These are phyloP conservation scores for Dicycla oo DNA, from an alignment of 2,888 invertebrate genomes.

Conservation along the genomic window DNA sequence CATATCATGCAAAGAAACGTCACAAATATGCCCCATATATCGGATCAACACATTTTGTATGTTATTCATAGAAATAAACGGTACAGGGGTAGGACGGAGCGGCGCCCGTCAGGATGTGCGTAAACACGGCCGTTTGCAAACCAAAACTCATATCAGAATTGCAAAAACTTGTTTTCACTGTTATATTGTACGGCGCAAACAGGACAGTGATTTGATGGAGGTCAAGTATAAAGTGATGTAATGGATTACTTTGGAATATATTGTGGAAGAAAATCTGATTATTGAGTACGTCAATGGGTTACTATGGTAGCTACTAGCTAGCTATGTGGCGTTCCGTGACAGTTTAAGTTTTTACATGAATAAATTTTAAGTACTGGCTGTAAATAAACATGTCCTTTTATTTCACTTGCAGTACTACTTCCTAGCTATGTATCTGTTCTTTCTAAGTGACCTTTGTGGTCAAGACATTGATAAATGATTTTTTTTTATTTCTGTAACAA, in stretches of 20 bases:
- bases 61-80: conserved; percentile 60
- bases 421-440: not conserved
- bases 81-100: conserved; percentile 36
- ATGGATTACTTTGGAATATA: conserved; percentile 33
- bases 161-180: conserved; percentile 49
- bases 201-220: conserved; percentile 30
- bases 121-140: conserved; percentile 71
- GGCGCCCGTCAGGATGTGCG: conserved; percentile 63
- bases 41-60: conserved; percentile 34
- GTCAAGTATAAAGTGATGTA: conserved; percentile 31
- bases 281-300: conserved; percentile 4
- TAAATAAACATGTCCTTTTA: too few species aligned
- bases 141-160: conserved; percentile 65
- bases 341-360: too few species aligned
- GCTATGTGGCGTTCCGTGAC: too few species aligned
- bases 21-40: conserved; percentile 20
- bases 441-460: not conserved
- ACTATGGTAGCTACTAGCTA: not conserved
- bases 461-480: not conserved
- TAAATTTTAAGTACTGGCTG: too few species aligned
- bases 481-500: too few species aligned
- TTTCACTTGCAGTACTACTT: not conserved
- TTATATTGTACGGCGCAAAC: conserved; percentile 37
- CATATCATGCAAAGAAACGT: conserved; percentile 23
- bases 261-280: not conserved